Evolutionary conservation across 2,888 invertebrate species (phyloP).

Genomic region (Tigriopus californicus): DNA sequence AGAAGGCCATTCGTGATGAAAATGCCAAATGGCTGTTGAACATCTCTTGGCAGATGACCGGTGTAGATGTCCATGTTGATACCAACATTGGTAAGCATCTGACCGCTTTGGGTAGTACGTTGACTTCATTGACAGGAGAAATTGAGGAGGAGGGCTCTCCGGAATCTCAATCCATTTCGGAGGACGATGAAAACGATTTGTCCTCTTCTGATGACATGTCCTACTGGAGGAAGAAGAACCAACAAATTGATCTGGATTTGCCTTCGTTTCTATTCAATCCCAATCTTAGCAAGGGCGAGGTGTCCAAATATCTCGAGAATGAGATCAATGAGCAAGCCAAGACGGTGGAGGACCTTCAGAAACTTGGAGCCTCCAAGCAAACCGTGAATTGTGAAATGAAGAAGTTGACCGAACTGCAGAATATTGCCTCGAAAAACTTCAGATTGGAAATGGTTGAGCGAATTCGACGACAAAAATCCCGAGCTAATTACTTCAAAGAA

Average conservation of each 20-base stretch:
- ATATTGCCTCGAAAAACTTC: constrained; percentile 61
- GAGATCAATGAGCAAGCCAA: constrained; percentile 96
- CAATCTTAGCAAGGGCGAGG: constrained; percentile 30
- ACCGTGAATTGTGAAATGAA: constrained; percentile 84
- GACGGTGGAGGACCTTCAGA: constrained; percentile 73
- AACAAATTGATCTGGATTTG: constrained; percentile 2
- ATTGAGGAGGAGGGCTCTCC: constrained; percentile 8
- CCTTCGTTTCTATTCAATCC: constrained; percentile 24
- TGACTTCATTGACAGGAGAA: constrained; percentile 73
- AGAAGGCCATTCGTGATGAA: constrained; percentile 55
- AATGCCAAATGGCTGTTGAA: constrained; percentile 96
- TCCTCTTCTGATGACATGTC: constrained; percentile 38
- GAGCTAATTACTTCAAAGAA: constrained; percentile 44
- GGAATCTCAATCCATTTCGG: constrained; percentile 48
- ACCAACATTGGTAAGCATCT: constrained; percentile 89
- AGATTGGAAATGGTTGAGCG: constrained; percentile 77
- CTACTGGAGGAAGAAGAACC: background rate
- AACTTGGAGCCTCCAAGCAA: constrained; percentile 66
- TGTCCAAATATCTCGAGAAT: constrained; percentile 81
- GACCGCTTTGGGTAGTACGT: constrained; percentile 78
- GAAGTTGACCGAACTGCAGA: constrained; percentile 75
- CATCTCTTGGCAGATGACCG: constrained; percentile 98
- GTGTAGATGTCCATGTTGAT: constrained; percentile 88
- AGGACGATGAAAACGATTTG: constrained; percentile 85
- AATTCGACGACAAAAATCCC: constrained; percentile 53